phyloP scores from a whole-genome alignment of 2,888 invertebrate genomes.

The Amiota mariae region DNA sequence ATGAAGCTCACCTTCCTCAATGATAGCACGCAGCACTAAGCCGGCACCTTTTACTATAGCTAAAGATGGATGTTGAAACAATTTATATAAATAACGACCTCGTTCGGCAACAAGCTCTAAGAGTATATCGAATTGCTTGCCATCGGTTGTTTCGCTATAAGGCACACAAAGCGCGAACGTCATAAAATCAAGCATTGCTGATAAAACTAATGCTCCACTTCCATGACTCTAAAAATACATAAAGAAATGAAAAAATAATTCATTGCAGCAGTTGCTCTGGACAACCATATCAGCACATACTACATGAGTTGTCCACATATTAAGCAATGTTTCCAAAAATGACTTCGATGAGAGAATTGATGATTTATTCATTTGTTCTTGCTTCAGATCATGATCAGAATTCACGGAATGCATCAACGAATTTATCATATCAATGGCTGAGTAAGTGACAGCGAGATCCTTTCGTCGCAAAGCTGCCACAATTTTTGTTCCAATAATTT shows the following conservation, averaged over 20 bases:
- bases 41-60: conserved; percentile 99
- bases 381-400: conserved; percentile 94
- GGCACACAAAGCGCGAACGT: conserved; percentile 99
- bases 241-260: neutral
- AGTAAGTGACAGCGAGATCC: conserved; percentile 92
- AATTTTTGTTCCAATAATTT: conserved; percentile 94
- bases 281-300: conserved; percentile 76
- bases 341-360: conserved; percentile 91
- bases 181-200: conserved; percentile 97
- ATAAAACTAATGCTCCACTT: conserved; percentile 95
- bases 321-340: conserved; percentile 93
- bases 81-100: conserved; percentile 91
- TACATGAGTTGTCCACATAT: conserved; percentile 96
- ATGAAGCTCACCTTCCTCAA: conserved; percentile 96
- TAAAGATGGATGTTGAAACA: conserved; percentile 91
- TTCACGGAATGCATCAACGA: conserved; percentile 99
- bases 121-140: conserved; percentile 93
- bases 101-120: conserved; percentile 94
- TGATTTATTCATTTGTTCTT: conserved; percentile 98
- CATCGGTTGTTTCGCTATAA: conserved; percentile 98
- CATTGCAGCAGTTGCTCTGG: conserved; percentile 44
- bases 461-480: conserved; percentile 91
- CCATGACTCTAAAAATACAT: conserved; percentile 82
- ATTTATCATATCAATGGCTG: conserved; percentile 97
- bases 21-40: conserved; percentile 95